phyloP scores from a whole-genome alignment of 2,113 vertebrate species.

The Dascyllus trimaculatus region DNA sequence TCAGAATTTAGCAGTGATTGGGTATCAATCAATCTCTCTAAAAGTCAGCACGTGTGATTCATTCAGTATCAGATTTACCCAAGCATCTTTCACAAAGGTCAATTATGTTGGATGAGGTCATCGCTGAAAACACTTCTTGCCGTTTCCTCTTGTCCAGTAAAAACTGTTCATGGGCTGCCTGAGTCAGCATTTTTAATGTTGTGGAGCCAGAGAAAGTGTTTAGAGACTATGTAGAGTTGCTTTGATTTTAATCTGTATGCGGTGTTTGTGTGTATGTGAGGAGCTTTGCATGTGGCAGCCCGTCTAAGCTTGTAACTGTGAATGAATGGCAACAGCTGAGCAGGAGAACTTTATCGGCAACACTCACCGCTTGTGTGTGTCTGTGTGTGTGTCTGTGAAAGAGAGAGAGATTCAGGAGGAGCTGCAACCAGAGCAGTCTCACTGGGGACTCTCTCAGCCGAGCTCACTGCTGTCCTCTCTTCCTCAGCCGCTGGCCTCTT shows the following conservation, averaged over 20 bases:
- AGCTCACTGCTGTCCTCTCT: conserved; percentile 64
- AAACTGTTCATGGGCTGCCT: conserved; percentile 19
- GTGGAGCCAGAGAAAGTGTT: conserved; percentile 22
- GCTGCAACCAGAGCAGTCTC: conserved; percentile 78
- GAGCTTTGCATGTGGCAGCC: conserved; percentile 44
- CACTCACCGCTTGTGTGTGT: conserved; percentile 47
- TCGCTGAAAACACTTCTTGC: not conserved
- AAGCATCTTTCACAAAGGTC: conserved; percentile 43
- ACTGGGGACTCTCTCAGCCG: conserved; percentile 50
- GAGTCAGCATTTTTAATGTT: conserved; percentile 18
- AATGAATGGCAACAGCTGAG: conserved; percentile 88
- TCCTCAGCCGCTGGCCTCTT: conserved; percentile 55
- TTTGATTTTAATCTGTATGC: conserved; percentile 26
- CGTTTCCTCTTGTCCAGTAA: conserved; percentile 28
- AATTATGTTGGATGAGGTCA: conserved; percentile 55
- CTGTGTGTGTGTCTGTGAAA: conserved; percentile 1
- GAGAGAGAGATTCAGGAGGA: conserved; percentile 69
- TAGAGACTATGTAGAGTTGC: conserved; percentile 1
- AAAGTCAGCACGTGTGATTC: conserved; percentile 34
- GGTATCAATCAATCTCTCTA: conserved; percentile 42
- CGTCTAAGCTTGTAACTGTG: conserved; percentile 61
- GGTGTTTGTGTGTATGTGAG: conserved; percentile 31
- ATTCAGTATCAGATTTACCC: conserved; percentile 52
- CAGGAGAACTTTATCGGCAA: conserved; percentile 80
- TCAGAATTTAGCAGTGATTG: conserved; percentile 6